phyloP scores from a whole-genome alignment of 2,797 vertebrate genomes.

The Eulemur coronatus region DNA sequence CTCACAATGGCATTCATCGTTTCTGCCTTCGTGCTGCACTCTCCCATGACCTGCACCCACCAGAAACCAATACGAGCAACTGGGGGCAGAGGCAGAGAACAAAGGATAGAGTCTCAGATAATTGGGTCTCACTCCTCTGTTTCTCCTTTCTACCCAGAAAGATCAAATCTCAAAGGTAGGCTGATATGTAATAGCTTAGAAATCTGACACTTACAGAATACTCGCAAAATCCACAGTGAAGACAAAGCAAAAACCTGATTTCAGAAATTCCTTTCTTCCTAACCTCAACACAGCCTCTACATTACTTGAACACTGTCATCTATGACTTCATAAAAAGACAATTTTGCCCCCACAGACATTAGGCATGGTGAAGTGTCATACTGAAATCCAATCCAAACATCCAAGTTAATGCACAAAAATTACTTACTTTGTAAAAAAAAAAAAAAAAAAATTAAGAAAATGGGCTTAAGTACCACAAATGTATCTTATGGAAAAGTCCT shows the following conservation, averaged over 20 bases:
- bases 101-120: conserved; percentile 3
- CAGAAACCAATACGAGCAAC: not conserved
- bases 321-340: conserved; percentile 33
- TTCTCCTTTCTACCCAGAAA: conserved; percentile 30
- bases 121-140: not conserved
- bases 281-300: not conserved
- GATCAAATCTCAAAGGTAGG: conserved; percentile 54
- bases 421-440: not conserved
- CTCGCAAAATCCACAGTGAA: conserved; percentile 28
- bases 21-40: not conserved
- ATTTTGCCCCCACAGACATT: not conserved
- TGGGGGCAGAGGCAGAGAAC: not conserved
- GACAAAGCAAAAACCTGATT: conserved; percentile 45
- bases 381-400: conserved; percentile 16
- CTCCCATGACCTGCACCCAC: not conserved
- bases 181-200: conserved; percentile 33
- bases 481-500: not conserved
- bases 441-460: conserved; percentile 23
- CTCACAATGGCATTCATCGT: not conserved
- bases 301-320: not conserved
- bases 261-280: conserved; percentile 47
- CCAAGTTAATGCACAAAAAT: conserved; percentile 19
- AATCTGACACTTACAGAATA: conserved; percentile 51
- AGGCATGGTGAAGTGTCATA: not conserved
- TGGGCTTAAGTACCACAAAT: not conserved